Conservation (phyloP, 2,888 invertebrate species). For the Leptopilina myrica region DNA sequence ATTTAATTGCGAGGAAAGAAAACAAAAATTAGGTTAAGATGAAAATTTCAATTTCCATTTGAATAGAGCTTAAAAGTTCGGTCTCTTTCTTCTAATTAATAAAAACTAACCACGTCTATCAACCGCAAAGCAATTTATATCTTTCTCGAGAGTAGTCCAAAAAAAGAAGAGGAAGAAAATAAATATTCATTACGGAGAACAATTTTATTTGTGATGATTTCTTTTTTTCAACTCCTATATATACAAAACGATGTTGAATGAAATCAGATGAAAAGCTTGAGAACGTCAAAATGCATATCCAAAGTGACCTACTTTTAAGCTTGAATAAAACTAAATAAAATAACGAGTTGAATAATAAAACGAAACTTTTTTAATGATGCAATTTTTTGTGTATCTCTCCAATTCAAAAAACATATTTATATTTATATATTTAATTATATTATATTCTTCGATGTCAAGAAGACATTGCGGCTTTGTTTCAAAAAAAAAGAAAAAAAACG, state of each 20-base stretch:
- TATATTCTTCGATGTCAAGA: too few relatives aligned
- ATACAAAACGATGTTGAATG: neutral
- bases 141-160: neutral
- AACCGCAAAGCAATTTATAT: neutral
- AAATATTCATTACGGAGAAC: neutral
- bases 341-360: neutral
- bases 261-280: conserved; percentile 9
- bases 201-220: neutral
- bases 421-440: neutral
- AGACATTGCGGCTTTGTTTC: too few relatives aligned
- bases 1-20: neutral
- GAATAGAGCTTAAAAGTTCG: too few relatives aligned
- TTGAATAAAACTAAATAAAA: conserved; percentile 7
- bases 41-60: too few relatives aligned
- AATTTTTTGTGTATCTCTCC: neutral
- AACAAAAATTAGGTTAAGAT: too few relatives aligned
- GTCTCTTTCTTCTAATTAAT: neutral
- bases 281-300: conserved; percentile 13
- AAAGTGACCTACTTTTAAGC: conserved; percentile 25
- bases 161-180: neutral
- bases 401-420: neutral
- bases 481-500: too few relatives aligned
- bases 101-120: neutral
- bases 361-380: conserved; percentile 11
- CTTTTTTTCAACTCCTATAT: neutral